These are phyloP conservation scores for Prosopocoilus inquinatus DNA, from an alignment of 2,888 invertebrate genomes.

Conservation along the genomic window DNA sequence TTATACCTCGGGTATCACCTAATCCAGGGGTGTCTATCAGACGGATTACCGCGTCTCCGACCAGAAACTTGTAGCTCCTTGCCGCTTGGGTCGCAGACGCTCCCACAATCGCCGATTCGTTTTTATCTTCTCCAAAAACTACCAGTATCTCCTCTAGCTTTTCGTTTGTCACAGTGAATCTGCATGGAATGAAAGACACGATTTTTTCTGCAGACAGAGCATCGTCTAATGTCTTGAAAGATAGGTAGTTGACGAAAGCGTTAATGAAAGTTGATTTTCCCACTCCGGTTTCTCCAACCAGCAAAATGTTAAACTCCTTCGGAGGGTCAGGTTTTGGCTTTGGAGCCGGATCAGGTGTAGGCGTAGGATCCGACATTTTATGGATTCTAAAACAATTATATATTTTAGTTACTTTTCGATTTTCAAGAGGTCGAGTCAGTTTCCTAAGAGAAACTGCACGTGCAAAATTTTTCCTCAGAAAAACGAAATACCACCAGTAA, in stretches of 20 bases:
- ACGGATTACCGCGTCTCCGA: constrained; percentile 1
- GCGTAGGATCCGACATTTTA: too few relatives aligned
- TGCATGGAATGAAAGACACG: constrained; percentile 20
- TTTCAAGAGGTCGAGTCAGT: too few relatives aligned
- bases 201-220: constrained; percentile 17
- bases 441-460: too few relatives aligned
- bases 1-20: constrained; percentile 34
- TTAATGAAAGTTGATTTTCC: constrained; percentile 30
- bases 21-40: constrained; percentile 24
- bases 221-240: constrained; percentile 14
- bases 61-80: constrained; percentile 5
- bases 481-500: too few relatives aligned
- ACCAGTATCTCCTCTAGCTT: constrained; percentile 6
- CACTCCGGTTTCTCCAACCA: constrained; percentile 26
- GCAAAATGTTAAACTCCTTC: constrained; percentile 22
- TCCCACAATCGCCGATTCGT: constrained; percentile 4
- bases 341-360: too few relatives aligned
- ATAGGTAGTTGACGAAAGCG: constrained; percentile 23
- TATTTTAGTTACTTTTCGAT: too few relatives aligned
- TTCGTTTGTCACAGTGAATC: constrained; percentile 14
- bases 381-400: too few relatives aligned
- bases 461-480: too few relatives aligned
- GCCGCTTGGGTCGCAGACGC: constrained; percentile 13
- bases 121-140: constrained; percentile 3
- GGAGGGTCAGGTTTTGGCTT: not conserved